These are phyloP conservation scores for Drosophila kikkawai DNA, from an alignment of 1,140 invertebrate genomes.

Conservation along the genomic window DNA sequence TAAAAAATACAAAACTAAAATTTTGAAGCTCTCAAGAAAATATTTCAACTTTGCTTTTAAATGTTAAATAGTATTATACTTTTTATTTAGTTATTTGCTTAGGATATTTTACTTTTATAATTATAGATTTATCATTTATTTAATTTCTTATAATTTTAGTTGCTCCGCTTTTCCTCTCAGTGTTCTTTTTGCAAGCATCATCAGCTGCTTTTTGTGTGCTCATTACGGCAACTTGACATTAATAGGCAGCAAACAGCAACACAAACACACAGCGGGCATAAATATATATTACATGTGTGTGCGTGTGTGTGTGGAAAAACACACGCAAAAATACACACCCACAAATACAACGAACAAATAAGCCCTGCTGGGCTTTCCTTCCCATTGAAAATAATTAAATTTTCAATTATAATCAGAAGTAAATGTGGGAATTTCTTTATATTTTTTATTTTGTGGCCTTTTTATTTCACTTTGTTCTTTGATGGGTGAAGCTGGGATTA, in stretches of 20 bases:
- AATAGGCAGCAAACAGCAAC: slow-evolving; percentile 70
- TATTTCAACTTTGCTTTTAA: neutral
- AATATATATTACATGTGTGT: slow-evolving; percentile 32
- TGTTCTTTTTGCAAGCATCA: slow-evolving; percentile 53
- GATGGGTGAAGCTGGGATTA: neutral
- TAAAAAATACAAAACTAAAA: neutral
- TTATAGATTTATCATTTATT: neutral
- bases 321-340: slow-evolving; percentile 4
- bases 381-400: slow-evolving; percentile 66
- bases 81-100: neutral
- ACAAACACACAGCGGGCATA: slow-evolving; percentile 41
- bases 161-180: neutral
- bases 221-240: slow-evolving; percentile 79
- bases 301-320: slow-evolving; percentile 10
- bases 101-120: too few relatives aligned
- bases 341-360: slow-evolving; percentile 36
- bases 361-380: slow-evolving; percentile 40
- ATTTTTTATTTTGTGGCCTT: slow-evolving; percentile 9
- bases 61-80: neutral
- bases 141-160: neutral
- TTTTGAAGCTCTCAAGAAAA: neutral
- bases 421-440: slow-evolving; percentile 40
- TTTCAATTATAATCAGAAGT: slow-evolving; percentile 64
- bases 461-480: slow-evolving; percentile 20
- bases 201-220: slow-evolving; percentile 76